Evolutionary conservation across 1,140 invertebrate species (phyloP), one percentile per base, ranked within the genome.

Genomic region (Notospermus geniculatus): DNA sequence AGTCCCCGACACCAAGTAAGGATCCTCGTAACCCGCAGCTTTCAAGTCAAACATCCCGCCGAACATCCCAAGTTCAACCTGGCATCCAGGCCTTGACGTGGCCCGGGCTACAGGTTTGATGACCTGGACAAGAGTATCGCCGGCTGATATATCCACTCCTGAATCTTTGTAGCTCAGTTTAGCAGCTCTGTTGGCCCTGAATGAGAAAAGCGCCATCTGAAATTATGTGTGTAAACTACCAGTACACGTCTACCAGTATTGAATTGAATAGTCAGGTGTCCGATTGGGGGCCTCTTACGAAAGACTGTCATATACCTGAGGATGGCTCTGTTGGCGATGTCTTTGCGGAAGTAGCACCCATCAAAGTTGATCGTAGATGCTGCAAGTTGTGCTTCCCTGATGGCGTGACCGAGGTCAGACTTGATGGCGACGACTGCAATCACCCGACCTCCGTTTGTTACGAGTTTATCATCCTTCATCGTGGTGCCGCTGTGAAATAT

Each of bases 391-490:
- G 88, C 87, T 19, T 66, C 63, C 25, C 67, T 56, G 2, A 89
- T 88, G 2, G 92, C 91, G 27, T 83, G 76, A 22, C 86, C 79
- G n/a, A 95, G 83, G 17, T 87, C 84, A 22, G 83, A 70, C 5
- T 87, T 88, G 22, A 89, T 69, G 2, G 88, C 88, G 17, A 93
- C 89, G 2, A 89, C 87, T 54, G 93, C 89, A 13, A 98, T 81
- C 2, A 98, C 94, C 71, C 96, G 86, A 1, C 95, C 96, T 28
- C 95, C 95, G 77, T 88, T 90, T n/a, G 93, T 96, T 11, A 93
- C 80, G 17, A 93, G 41, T 19, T 69, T 64, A 2, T 60, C 74
- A 46, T 77, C 71, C 27, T 72, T 73, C 2, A 67, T 36, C 30
- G 69, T 68, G 2, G 85, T 86, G 23, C 85, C 86, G 56, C 84